Conservation (phyloP, 2,113 vertebrate species). For the Chlamydotis undulata region DNA sequence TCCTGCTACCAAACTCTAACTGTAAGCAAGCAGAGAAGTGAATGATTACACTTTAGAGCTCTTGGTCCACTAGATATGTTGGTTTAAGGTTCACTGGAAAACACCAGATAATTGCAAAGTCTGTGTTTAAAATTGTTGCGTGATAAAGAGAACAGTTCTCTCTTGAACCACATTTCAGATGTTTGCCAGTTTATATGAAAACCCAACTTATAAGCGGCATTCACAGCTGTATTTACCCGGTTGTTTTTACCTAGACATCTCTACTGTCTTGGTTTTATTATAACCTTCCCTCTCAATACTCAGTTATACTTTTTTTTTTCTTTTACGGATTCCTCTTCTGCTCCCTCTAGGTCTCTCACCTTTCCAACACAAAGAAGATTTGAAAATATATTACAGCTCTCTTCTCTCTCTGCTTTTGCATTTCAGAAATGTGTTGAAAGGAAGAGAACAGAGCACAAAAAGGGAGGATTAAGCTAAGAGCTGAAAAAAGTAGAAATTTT, state of each 20-base stretch:
- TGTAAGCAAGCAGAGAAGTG: constrained; percentile 38
- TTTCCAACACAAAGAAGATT: neutral
- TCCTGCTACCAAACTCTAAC: constrained; percentile 43
- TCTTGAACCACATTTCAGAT: neutral
- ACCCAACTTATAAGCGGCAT: constrained; percentile 40
- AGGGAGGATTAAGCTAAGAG: neutral
- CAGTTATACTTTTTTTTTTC: neutral
- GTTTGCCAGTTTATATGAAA: constrained; percentile 14
- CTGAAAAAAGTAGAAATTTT: neutral
- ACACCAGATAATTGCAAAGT: constrained; percentile 59
- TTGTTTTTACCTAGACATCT: neutral
- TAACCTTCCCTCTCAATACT: neutral
- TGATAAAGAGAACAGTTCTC: constrained; percentile 31
- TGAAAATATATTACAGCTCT: neutral
- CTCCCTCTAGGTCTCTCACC: neutral
- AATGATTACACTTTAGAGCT: constrained; percentile 31
- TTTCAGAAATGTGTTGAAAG: neutral
- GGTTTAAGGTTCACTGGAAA: constrained; percentile 48
- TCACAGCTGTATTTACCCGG: constrained; percentile 10
- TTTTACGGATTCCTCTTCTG: neutral
- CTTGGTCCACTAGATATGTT: constrained; percentile 30
- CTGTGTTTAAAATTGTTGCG: constrained; percentile 10
- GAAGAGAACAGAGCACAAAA: neutral
- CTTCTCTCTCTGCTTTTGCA: neutral
- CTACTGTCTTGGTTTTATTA: neutral